These are phyloP conservation scores for Phylloscopus collybita DNA, from an alignment of 2,797 vertebrate species.

Conservation along the genomic window DNA sequence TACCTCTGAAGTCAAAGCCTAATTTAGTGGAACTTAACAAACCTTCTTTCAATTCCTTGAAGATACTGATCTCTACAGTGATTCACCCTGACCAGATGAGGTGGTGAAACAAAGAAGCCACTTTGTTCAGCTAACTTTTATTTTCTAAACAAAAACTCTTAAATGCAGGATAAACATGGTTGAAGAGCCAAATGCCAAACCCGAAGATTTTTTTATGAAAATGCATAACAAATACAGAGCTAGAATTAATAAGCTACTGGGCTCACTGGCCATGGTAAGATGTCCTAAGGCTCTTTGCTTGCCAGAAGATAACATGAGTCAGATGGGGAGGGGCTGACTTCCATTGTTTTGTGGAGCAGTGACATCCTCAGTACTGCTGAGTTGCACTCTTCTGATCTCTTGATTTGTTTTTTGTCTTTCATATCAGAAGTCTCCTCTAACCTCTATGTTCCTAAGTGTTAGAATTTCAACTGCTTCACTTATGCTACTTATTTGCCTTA, in stretches of 20 bases:
- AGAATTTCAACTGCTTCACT: not conserved
- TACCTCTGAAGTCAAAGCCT: not conserved
- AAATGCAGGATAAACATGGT: not conserved
- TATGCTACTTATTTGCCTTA: not conserved
- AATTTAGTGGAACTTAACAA: not conserved
- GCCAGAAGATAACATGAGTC: not conserved
- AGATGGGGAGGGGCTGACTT: not conserved
- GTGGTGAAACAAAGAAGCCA: not conserved
- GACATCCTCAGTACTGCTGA: not conserved
- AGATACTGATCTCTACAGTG: not conserved
- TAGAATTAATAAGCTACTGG: not conserved
- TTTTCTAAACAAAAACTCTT: not conserved
- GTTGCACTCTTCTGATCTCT: not conserved
- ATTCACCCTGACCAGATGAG: not conserved
- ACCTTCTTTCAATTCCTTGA: not conserved
- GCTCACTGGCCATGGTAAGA: not conserved
- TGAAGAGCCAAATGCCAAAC: not conserved
- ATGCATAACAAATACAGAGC: not conserved
- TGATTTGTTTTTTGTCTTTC: not conserved
- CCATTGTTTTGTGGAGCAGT: not conserved
- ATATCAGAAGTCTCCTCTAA: not conserved
- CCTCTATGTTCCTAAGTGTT: not conserved
- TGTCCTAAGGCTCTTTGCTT: not conserved
- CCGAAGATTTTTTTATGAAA: not conserved
- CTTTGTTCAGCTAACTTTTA: not conserved